Evolutionary conservation across 2,888 invertebrate species (phyloP), one percentile per base, ranked within the genome.

Genomic region (Megalurothrips usitatus): DNA sequence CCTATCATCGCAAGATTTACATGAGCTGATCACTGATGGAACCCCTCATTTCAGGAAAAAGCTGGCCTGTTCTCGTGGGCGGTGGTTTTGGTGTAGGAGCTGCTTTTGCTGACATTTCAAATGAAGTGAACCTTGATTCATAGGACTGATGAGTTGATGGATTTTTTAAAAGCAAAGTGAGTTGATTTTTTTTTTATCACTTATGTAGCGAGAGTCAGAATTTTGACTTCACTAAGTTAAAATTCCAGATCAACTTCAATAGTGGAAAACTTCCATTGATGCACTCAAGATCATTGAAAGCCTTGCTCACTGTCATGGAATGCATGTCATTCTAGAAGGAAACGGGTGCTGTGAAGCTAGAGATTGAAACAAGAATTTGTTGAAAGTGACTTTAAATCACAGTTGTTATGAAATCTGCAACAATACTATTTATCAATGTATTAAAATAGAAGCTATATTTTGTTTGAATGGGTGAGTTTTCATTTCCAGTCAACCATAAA

Each of bases 21-120:
- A 9, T 23, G 11, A n/a, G n/a, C n/a, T 63, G 63, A n/a, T 68
- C 6, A 43, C 2, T 43, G 34, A 43, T 43, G 34, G 34, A 43
- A 43, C 34, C 34, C 34, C 6, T 43, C 34, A 43, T 43, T 43
- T 43, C 68, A 68, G 68, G 68, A 23, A 68, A 68, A 68, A 68
- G 68, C 68, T 68, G 68, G 68, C 68, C 68, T 68, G 68, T 68
- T 23, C 6, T 68, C 1, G 23, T 68, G 0, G 68, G 68, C 19
- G 68, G 23, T n/a, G 68, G 68, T 23, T 68, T 68, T 23, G 68
- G 68, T 68, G 68, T 68, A 23, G 68, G 68, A 68, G 68, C 68
- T 11, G 68, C 68, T 23, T 68, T 23, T 68, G 68, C 68, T n/a
- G 68, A 68, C 23, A 68, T 68, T 68, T 68, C 68, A 23, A 68